These are phyloP conservation scores for Gasterosteus aculeatus DNA, from an alignment of 2,113 vertebrate genomes.

Conservation along the genomic window DNA sequence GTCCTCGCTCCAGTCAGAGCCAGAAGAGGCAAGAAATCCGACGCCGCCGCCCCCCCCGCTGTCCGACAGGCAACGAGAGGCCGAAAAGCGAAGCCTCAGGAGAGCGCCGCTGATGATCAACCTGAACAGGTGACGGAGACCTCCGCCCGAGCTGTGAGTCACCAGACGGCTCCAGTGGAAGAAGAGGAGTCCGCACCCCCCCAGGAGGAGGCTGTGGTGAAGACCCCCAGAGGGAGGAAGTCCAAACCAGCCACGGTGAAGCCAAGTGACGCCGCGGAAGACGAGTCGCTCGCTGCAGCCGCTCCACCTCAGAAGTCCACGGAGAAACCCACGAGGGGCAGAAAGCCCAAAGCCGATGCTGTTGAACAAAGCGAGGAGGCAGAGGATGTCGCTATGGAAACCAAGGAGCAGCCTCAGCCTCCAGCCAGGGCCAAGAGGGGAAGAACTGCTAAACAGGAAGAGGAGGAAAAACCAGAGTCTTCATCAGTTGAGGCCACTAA, in stretches of 20 bases:
- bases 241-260: conserved; percentile 29
- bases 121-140: conserved; percentile 1
- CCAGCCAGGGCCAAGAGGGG: conserved; percentile 55
- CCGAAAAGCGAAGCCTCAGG: conserved; percentile 36
- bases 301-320: conserved; percentile 3
- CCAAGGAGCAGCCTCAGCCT: conserved; percentile 27
- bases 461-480: conserved; percentile 18
- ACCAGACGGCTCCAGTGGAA: neutral
- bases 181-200: neutral
- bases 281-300: neutral
- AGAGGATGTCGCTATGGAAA: conserved; percentile 24
- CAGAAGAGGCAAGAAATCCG: conserved; percentile 62
- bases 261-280: conserved; percentile 13
- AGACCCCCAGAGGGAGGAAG: conserved; percentile 60
- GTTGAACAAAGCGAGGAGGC: conserved; percentile 16
- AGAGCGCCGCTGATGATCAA: conserved; percentile 11
- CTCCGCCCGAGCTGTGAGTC: conserved; percentile 7
- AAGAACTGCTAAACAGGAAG: conserved; percentile 42
- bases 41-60: conserved; percentile 39
- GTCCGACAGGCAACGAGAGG: conserved; percentile 54
- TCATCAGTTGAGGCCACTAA: neutral
- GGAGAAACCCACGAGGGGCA: conserved; percentile 58
- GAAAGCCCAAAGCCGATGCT: conserved; percentile 26
- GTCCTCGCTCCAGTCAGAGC: conserved; percentile 53
- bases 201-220: conserved; percentile 31